Base-by-base conservation (phyloP, 2,113 vertebrate genomes). In the Arothron firmamentum region DNA sequence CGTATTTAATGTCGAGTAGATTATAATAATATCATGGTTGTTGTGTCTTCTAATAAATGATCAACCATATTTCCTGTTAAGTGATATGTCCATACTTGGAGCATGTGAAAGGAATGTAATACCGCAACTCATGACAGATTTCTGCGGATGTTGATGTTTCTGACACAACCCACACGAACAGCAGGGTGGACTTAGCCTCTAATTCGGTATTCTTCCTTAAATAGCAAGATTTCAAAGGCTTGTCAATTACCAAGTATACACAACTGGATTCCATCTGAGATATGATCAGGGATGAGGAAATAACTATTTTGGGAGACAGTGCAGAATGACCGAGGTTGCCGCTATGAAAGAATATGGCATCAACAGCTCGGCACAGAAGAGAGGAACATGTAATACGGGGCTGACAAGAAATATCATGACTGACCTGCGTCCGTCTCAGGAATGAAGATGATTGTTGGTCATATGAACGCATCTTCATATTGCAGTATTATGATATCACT, bases 401-500 rank as follows among this genome's bases (percentile, higher is more conserved):
- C 48, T 42, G 48, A 52, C 6, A 34, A 56, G 45, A 14, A 4
- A n/a, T 9, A 21, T 47, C 17, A 48, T 59, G 14, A 88, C 86
- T 75, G 67, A 88, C 85, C 88, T 82, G 75, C 34, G 62, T 68
- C 28, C 58, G 17, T 51, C 12, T 59, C 49, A 31, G 58, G 50
- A 72, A 80, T 60, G 72, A 62, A 59, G 67, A 64, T 16, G 53
- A 58, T 62, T 53, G 54, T 5, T 66, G 53, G 56, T 71, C 75
- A 81, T 45, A 62, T 54, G 68, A 72, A 55, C 43, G 34, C 15
- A 23, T 70, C 59, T 80, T 82, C 71, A 77, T 73, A 57, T 78
- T 88, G 83, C 85, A 82, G 84, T 75, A 80, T 87, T 85, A 62
- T 83, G 80, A 74, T 85, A 78, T 80, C 79, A 78, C 80, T 76